Evolutionary conservation across 2,888 invertebrate species (phyloP).

Genomic region (Galerucella calmariensis): DNA sequence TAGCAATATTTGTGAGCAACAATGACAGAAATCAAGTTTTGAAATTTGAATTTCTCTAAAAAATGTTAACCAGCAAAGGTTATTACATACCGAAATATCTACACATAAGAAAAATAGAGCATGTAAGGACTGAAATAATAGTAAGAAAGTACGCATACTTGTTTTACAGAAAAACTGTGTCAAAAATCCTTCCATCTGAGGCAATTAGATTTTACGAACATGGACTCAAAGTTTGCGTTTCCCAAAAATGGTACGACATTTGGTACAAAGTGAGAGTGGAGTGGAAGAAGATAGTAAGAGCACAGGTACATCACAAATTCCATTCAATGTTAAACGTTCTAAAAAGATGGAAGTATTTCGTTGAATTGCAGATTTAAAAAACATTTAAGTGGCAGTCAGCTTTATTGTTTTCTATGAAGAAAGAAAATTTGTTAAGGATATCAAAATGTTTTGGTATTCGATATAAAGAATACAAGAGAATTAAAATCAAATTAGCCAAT

Average conservation of each 20-base stretch:
- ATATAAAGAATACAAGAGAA: slow-evolving; percentile 42
- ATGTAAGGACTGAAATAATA: slow-evolving; percentile 49
- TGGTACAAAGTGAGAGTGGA: slow-evolving; percentile 53
- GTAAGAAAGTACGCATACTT: slow-evolving; percentile 54
- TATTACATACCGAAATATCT: slow-evolving; percentile 49
- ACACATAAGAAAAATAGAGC: slow-evolving; percentile 48
- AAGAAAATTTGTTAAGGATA: slow-evolving; percentile 41
- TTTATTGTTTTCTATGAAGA: slow-evolving; percentile 48
- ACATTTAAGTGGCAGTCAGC: slow-evolving; percentile 49
- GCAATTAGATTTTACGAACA: slow-evolving; percentile 45
- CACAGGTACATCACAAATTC: slow-evolving; percentile 53
- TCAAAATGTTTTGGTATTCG: slow-evolving; percentile 43
- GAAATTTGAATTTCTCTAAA: not conserved
- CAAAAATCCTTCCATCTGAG: slow-evolving; percentile 52
- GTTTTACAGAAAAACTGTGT: slow-evolving; percentile 53
- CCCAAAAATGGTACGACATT: slow-evolving; percentile 46
- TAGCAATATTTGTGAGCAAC: not conserved
- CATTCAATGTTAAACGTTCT: slow-evolving; percentile 47
- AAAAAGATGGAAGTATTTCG: slow-evolving; percentile 48
- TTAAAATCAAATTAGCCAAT: slow-evolving; percentile 43
- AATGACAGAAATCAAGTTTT: not conserved
- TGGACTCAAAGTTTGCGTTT: slow-evolving; percentile 44
- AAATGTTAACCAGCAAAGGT: slow-evolving; percentile 38
- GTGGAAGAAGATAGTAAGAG: slow-evolving; percentile 54
- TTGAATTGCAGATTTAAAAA: slow-evolving; percentile 39